Evolutionary conservation across 92 coral and sea anemone genomes (phyloP).

Genomic region (Pocillopora grandis): DNA sequence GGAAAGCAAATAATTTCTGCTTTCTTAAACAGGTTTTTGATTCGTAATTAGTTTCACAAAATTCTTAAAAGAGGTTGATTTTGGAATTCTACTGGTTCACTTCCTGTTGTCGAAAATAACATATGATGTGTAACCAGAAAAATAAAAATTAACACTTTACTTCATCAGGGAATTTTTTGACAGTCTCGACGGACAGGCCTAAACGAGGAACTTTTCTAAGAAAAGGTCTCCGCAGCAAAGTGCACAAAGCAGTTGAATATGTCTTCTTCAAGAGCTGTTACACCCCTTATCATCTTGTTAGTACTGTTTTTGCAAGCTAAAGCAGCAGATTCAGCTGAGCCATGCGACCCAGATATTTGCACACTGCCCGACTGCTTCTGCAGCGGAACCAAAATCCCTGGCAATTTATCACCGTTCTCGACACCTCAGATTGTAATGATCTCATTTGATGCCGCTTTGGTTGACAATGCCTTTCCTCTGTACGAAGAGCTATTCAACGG

Average conservation of each 20-base stretch:
- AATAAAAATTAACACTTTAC: no score
- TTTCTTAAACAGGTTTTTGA: no score
- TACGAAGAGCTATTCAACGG: slow-evolving; percentile 65
- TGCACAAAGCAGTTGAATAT: background rate
- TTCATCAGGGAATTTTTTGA: background rate
- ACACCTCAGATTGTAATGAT: slow-evolving; percentile 70
- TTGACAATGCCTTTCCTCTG: slow-evolving; percentile 36
- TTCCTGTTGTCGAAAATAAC: background rate
- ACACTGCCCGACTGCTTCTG: slow-evolving; percentile 75
- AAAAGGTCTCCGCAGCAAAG: background rate
- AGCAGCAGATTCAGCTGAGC: slow-evolving; percentile 12
- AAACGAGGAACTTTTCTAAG: background rate
- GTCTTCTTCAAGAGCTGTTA: background rate
- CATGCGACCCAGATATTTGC: slow-evolving; percentile 46
- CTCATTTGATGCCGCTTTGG: slow-evolving; percentile 51
- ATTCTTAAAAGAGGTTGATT: background rate
- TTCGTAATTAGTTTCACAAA: no score
- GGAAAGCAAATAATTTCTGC: no score
- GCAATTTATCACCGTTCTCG: slow-evolving; percentile 42
- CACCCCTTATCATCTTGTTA: background rate
- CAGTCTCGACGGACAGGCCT: background rate
- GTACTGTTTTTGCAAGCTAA: background rate
- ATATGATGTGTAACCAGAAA: background rate
- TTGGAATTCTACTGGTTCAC: background rate
- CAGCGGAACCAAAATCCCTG: slow-evolving; percentile 63